Percentiles rank a stretch among this genome's conserved stretches.
phyloP scores from a whole-genome alignment of 1,140 invertebrate species.

The Hylaeus volcanicus region DNA sequence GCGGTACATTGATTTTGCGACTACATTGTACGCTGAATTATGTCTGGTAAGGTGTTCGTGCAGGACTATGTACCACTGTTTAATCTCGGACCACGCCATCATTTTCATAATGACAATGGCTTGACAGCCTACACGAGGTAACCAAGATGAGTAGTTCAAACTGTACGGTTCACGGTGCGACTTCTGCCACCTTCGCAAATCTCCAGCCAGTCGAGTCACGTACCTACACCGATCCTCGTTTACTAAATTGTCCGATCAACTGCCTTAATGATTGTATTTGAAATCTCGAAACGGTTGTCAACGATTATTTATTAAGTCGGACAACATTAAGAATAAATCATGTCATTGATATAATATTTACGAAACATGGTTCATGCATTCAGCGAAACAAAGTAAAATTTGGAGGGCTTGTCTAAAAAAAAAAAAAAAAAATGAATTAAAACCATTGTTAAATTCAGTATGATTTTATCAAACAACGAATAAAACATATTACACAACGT shows the following conservation, averaged over 20 bases:
- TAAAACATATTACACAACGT: no score
- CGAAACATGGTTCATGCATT: no score
- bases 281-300: background rate
- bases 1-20: slow-evolving; percentile 11
- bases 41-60: slow-evolving; percentile 42
- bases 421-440: no score
- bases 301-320: background rate
- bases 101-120: slow-evolving; percentile 73
- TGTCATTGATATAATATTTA: no score
- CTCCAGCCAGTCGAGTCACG: slow-evolving; percentile 36
- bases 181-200: slow-evolving; percentile 64
- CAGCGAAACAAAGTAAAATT: no score
- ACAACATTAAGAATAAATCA: no score
- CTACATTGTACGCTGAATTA: background rate
- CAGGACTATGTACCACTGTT: slow-evolving; percentile 54
- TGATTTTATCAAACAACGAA: no score
- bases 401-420: no score
- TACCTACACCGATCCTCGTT: slow-evolving; percentile 19
- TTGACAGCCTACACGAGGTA: slow-evolving; percentile 59
- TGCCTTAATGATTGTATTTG: slow-evolving; percentile 37
- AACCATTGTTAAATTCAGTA: no score
- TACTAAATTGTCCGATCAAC: slow-evolving; percentile 13
- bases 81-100: slow-evolving; percentile 52
- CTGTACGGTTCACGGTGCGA: slow-evolving; percentile 52
- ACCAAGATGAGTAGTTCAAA: slow-evolving; percentile 61